A percentile compares a stretch with the other conserved stretches of the same genome.
Conservation (phyloP, 1,140 invertebrate species). For the Zaprionus ornatus region DNA sequence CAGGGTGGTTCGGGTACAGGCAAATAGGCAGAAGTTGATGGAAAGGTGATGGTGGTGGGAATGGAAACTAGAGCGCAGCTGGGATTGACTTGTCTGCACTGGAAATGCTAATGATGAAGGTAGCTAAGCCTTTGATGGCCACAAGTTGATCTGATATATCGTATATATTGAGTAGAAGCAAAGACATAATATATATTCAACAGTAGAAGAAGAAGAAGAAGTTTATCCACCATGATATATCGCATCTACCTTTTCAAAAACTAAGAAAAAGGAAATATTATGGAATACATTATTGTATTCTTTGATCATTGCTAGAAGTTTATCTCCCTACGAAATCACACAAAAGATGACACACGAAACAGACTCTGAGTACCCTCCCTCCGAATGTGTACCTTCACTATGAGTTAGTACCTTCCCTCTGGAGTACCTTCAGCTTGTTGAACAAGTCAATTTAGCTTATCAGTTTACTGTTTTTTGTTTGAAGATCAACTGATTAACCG, state of each 20-base stretch:
- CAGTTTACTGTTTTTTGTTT: not conserved
- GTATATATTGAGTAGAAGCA: too few species aligned
- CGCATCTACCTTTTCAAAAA: too few species aligned
- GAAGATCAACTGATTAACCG: not conserved
- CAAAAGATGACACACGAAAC: not conserved
- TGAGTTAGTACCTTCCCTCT: too few species aligned
- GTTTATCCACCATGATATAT: too few species aligned
- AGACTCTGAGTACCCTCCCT: not conserved
- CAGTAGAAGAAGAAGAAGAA: too few species aligned
- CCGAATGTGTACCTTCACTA: too few species aligned
- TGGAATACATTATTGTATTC: too few species aligned
- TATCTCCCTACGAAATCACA: too few species aligned
- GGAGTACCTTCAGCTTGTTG: not conserved
- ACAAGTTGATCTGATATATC: too few species aligned
- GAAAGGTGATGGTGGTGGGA: slow-evolving; percentile 7
- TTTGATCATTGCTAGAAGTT: too few species aligned
- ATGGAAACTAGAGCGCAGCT: slow-evolving; percentile 37
- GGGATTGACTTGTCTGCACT: slow-evolving; percentile 34
- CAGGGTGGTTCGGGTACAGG: slow-evolving; percentile 12
- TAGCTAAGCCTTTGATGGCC: not conserved
- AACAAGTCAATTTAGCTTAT: not conserved
- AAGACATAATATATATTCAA: too few species aligned
- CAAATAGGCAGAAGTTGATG: slow-evolving; percentile 2
- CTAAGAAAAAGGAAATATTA: too few species aligned
- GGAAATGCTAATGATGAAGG: slow-evolving; percentile 36